Evolutionary conservation across 2,888 invertebrate species (phyloP), one percentile per base, ranked within the genome.

Genomic region (Parnassius orleans): DNA sequence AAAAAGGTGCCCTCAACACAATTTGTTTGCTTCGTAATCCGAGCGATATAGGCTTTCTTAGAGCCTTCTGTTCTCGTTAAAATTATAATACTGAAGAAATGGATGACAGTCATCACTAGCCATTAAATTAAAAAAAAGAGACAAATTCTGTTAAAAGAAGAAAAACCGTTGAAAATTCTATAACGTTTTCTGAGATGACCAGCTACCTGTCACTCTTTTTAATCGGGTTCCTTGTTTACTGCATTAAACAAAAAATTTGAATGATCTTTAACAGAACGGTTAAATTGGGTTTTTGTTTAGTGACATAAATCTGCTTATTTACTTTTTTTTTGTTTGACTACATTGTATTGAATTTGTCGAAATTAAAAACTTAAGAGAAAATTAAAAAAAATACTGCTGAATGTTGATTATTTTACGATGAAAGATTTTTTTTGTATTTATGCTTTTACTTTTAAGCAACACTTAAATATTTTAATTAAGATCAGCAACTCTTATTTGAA

Each of bases 21-120:
- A 86, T 86, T 87, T 89, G 89, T 89, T 86, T 84, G 84, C 77
- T 72, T 77, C 80, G 76, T 90, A 89, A 88, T 86, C 87, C 81
- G 79, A 79, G 81, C 79, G 79, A 76, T 81, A 73, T 77, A 79
- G 2, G 71, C 73, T 74, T 72, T 76, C 73, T 73, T 75, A 75
- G 79, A 75, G 79, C 80, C 81, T 82, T 79, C 81, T 77, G 79
- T 80, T 70, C 78, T 75, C 72, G 70, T 65, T 77, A 72, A 71
- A 78, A 79, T 81, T 80, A 81, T 78, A 74, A 72, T 76, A 69
- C 77, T 79, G 78, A 84, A 80, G 83, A 85, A 68, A 82, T 86
- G 83, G 84, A 80, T 83, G 84, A 83, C 84, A 86, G 85, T 86
- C 85, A 86, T 85, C 85, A 86, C 83, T 83, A 82, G 84, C 78